Evolutionary conservation across 2,888 invertebrate genomes (phyloP), one percentile per base, ranked within the genome.

Genomic region (Perithous albicinctus): DNA sequence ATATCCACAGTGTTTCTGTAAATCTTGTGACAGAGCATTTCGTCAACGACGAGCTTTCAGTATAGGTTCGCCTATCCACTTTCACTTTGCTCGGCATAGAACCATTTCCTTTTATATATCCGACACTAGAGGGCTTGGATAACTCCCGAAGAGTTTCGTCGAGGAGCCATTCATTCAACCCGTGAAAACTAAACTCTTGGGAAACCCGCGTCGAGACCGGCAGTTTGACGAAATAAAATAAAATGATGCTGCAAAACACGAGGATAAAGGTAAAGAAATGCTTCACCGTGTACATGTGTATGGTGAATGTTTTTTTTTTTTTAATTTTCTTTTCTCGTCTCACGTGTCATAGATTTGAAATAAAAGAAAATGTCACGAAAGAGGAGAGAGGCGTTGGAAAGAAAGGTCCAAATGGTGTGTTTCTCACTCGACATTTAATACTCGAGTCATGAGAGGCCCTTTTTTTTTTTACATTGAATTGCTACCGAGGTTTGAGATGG

Each of bases 221-320:
- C 69, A 69, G 61, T 78, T 81, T 74, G 51, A 81, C 69, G 67
- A 54, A 73, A 64, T 78, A 63, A 78, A 78, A 78, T 69, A 69
- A 61, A 69, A 69, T 72, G 51, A 38, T 5, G 8, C 23, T 15
- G 23, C n/a, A n/a, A 54, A 38, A 26, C 23, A 54, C 51, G 38
- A 54, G 3, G 38, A 61, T 38, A 18, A 20, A 41, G 20, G 15
- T 54, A 48, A 20, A 18, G 6, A 20, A 48, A 48, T 20, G 7
- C 41, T 29, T 4, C 5, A 29, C 5, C n/a, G n/a, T n/a, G n/a
- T n/a, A n/a, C n/a, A n/a, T n/a, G n/a, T n/a, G n/a, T n/a, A n/a
- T n/a, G n/a, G n/a, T n/a, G n/a, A n/a, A n/a, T n/a, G n/a, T n/a
- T n/a, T n/a, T 5, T 29, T 29, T 29, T 29, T 2, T 29, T 29